Evolutionary conservation across 2,888 invertebrate genomes (phyloP).

Genomic region (Sycophila texana): DNA sequence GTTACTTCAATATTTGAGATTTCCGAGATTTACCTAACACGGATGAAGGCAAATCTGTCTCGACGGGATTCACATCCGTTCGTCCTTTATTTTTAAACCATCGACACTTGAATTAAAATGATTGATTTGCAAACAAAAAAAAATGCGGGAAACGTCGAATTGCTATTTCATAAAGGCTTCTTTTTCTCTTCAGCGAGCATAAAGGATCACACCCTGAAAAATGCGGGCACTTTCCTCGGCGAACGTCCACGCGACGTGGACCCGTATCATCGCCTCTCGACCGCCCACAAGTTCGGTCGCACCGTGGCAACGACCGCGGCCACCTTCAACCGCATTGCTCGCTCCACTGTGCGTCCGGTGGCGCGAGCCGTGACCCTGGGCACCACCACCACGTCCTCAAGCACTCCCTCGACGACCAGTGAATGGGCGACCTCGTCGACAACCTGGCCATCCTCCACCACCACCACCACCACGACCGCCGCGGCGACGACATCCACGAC

Average conservation of each 20-base stretch:
- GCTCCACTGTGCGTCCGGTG: slow-evolving; percentile 70
- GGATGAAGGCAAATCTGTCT: no score
- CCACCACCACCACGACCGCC: slow-evolving; percentile 65
- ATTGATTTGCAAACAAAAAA: no score
- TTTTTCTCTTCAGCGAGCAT: slow-evolving; percentile 78
- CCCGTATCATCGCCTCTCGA: slow-evolving; percentile 75
- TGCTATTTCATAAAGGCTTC: neutral
- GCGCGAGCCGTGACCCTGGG: slow-evolving; percentile 64
- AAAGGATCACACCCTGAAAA: slow-evolving; percentile 85
- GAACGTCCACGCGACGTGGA: slow-evolving; percentile 78
- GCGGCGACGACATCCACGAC: slow-evolving; percentile 75
- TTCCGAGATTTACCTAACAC: neutral
- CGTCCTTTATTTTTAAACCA: no score
- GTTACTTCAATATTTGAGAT: slow-evolving; percentile 37
- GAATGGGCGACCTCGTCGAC: slow-evolving; percentile 66
- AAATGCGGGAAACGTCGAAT: no score
- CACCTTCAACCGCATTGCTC: slow-evolving; percentile 66
- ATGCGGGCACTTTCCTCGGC: slow-evolving; percentile 83
- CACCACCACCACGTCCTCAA: slow-evolving; percentile 72
- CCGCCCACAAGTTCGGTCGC: slow-evolving; percentile 63
- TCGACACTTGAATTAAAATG: no score
- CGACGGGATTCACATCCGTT: no score
- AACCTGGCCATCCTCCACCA: slow-evolving; percentile 60
- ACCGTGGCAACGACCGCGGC: slow-evolving; percentile 67
- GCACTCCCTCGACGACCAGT: slow-evolving; percentile 69